Evolutionary conservation across 1,140 invertebrate genomes (phyloP).

Genomic region (Dryas iulia): DNA sequence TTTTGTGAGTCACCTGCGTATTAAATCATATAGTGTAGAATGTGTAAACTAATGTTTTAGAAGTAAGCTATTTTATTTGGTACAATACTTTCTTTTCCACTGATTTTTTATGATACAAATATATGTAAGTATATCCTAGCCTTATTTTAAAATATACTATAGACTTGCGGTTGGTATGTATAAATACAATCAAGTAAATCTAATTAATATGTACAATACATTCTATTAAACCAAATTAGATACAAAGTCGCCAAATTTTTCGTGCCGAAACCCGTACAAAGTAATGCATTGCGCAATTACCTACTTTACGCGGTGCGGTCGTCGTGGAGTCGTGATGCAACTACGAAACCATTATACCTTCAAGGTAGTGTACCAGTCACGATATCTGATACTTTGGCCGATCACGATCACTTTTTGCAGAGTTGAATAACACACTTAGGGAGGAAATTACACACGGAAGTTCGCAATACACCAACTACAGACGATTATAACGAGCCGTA

Average conservation of each 20-base stretch:
- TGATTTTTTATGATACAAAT: not conserved
- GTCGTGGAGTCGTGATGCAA: conserved; percentile 49
- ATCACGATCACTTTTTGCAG: conserved; percentile 27
- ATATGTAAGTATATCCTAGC: not conserved
- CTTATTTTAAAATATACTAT: not conserved
- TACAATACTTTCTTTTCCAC: not conserved
- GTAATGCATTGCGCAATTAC: conserved; percentile 65
- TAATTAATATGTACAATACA: not conserved
- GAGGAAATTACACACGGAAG: conserved; percentile 20
- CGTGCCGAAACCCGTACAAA: conserved; percentile 12
- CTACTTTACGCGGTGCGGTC: conserved; percentile 39
- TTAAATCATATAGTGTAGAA: not conserved
- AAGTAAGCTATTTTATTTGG: not conserved
- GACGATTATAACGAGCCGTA: not conserved
- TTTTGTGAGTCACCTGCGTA: not conserved
- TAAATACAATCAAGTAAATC: not conserved
- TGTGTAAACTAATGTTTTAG: not conserved
- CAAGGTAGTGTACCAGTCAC: conserved; percentile 54
- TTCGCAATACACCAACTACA: not conserved
- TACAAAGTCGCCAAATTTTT: not conserved
- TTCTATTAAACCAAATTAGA: not conserved
- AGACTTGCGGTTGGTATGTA: not conserved
- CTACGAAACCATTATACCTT: conserved; percentile 48
- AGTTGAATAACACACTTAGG: conserved; percentile 13
- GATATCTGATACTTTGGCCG: conserved; percentile 40